A percentile compares a stretch with the other conserved stretches of the same genome.
phyloP scores from a whole-genome alignment of 2,113 vertebrate genomes.

The Mustelus asterias region DNA sequence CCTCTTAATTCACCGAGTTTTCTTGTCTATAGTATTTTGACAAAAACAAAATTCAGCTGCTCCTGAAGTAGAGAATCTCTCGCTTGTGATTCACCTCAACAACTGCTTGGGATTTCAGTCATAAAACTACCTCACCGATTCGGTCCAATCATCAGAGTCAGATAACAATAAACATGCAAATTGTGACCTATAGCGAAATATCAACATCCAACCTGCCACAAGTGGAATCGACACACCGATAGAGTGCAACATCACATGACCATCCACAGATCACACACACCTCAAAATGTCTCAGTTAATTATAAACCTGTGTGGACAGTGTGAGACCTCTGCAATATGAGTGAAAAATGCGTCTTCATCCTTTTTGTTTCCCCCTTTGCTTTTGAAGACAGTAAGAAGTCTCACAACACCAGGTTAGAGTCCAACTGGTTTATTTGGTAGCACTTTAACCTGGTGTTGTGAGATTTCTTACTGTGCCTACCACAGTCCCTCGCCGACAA shows the following conservation, averaged over 20 bases:
- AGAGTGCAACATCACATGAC: not conserved
- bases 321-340: not conserved
- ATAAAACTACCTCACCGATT: not conserved
- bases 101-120: not conserved
- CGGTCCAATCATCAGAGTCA: not conserved
- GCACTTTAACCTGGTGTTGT: too few relatives aligned
- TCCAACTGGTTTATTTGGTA: too few relatives aligned
- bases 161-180: constrained; percentile 8
- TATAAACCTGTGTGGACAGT: not conserved
- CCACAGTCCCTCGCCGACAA: too few relatives aligned
- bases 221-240: not conserved
- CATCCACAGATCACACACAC: not conserved
- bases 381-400: not conserved
- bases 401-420: too few relatives aligned
- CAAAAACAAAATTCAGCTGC: not conserved
- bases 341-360: not conserved
- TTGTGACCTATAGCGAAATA: constrained; percentile 35
- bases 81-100: not conserved
- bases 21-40: not conserved
- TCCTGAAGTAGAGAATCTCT: not conserved
- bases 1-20: not conserved
- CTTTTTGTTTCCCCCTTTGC: not conserved
- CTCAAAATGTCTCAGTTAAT: not conserved
- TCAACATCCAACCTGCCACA: not conserved
- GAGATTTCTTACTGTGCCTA: too few relatives aligned